Base-by-base conservation (phyloP, 2,113 vertebrate species). In the Rostratula benghalensis region DNA sequence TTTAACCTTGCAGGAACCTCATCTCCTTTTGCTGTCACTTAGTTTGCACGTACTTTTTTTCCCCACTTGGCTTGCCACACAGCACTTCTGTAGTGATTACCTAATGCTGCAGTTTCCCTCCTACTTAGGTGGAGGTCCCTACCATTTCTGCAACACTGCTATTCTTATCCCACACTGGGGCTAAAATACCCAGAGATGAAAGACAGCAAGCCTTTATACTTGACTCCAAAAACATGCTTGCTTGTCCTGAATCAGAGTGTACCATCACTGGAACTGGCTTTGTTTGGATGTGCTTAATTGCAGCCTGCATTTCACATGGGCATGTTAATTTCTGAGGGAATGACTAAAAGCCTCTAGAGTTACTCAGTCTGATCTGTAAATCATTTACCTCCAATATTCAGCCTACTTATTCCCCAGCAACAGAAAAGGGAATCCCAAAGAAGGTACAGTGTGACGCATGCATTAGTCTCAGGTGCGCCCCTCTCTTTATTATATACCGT, bases 321-420 rank as follows among this genome's bases (percentile, higher is more conserved):
- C 60, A 0, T 5, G 15, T 57, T 20, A 17, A 6, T 50, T 89
- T 60, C 69, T 82, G 80, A 53, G 48, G 45, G 77, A 67, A 81
- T 81, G 79, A 75, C 76, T 96, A 84, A 95, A 95, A 94, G 11
- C 80, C 76, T 83, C 30, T 11, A 60, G n/a, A 1, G 0, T 90
- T 86, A 95, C 80, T 96, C 90, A 93, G 53, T 56, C 76, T 84
- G 48, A 53, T 81, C 35, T 65, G 73, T 83, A 95, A 95, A 82
- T 89, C 17, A 6, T 81, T 70, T 80, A 41, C 25, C 81, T 80
- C 33, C 35, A 14, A 27, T 39, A 48, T 19, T 65, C 78, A 88
- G 69, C 86, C 90, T 75, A 77, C 68, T 69, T 78, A 48, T 64
- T 74, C 80, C 63, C 39, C 43, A 93, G 69, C 60, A 90, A 45